Evolutionary conservation across 2,888 invertebrate genomes (phyloP), one percentile per base, ranked within the genome.

Genomic region (Stenchaetothrips biformis): DNA sequence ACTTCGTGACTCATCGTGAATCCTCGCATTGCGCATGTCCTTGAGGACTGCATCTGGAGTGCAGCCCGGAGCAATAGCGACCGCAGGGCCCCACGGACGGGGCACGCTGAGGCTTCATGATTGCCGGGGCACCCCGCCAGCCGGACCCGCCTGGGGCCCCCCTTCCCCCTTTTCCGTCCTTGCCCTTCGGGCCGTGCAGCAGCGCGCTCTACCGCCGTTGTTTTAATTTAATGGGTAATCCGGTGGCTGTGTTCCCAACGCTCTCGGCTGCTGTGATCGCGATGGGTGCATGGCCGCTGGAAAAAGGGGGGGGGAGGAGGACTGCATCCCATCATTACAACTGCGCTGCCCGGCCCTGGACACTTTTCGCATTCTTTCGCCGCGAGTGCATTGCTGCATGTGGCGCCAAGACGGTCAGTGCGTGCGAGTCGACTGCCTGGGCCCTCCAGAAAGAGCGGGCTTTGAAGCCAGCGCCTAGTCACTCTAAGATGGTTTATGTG

Each of bases 191-290:
- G 67, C 67, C 67, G 37, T 21, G 2, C 67, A 53, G 53, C 53
- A 67, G 67, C 67, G 67, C 67, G 67, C 67, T 67, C 67, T 21
- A 67, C 67, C 67, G 67, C 67, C 67, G 67, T 67, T 67, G 67
- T 67, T 67, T 67, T 67, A 67, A 67, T 67, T 67, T 67, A 67
- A 67, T 67, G 67, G 67, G 67, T 67, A 67, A 67, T 67, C 67
- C 67, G 67, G 67, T 67, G 67, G 67, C 67, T 67, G 67, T 67
- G 67, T 67, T 67, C 67, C 67, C 67, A 67, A 67, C 67, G 67
- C 53, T 53, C 53, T 9, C 53, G 16, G 53, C 53, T 16, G 53
- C 67, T 67, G 67, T 21, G 67, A 67, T 67, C 67, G 67, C 67
- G 67, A 67, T 67, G 67, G 67, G 67, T 67, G 67, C 67, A 11